phyloP scores from a whole-genome alignment of 2,113 vertebrate species.

The Oreocharis arfaki region DNA sequence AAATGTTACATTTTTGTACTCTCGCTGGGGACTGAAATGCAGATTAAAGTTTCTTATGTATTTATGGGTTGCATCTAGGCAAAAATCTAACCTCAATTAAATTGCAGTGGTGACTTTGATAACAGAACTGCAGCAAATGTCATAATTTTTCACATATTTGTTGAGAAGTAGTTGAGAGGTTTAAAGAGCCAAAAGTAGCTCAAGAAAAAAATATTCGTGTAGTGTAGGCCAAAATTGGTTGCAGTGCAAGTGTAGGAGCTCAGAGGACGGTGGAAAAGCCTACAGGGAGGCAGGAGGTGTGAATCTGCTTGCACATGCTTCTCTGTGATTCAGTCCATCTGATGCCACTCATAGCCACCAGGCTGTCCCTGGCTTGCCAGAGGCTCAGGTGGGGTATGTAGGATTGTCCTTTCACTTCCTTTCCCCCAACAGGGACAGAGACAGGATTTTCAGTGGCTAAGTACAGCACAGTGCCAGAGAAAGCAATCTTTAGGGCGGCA shows the following conservation, averaged over 20 bases:
- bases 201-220: not conserved
- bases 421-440: no score
- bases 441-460: not conserved
- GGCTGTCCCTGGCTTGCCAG: not conserved
- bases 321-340: not conserved
- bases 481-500: not conserved
- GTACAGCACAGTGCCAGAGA: not conserved
- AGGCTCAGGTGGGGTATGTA: rapidly evolving
- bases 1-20: not conserved
- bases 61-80: not conserved
- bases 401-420: not conserved
- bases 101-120: not conserved
- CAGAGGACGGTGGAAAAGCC: not conserved
- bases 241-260: not conserved
- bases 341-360: rapidly evolving
- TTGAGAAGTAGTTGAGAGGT: not conserved
- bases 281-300: not conserved
- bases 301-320: not conserved
- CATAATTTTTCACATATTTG: not conserved
- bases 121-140: constrained; percentile 12
- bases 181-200: not conserved
- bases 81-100: not conserved
- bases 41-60: constrained; percentile 16
- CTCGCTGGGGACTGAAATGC: not conserved
- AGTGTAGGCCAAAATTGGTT: not conserved